phyloP scores from a whole-genome alignment of 2,113 vertebrate species.

The Otolemur garnettii region DNA sequence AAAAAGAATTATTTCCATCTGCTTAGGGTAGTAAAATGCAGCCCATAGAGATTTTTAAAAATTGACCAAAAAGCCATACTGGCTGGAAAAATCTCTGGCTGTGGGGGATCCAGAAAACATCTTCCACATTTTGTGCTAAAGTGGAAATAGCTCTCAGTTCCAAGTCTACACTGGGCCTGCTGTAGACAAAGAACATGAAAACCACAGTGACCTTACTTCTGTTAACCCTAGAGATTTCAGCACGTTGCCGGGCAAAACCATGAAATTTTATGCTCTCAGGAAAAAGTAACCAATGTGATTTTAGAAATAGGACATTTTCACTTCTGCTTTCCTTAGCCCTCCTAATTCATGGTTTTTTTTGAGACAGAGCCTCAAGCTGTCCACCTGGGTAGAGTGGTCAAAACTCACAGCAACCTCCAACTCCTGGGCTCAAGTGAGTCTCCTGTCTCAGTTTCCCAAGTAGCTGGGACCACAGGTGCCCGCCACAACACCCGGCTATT shows the following conservation, averaged over 20 bases:
- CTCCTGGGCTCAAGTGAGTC: too few relatives aligned
- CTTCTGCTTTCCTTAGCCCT: not conserved
- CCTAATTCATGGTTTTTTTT: not conserved
- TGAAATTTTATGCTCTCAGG: not conserved
- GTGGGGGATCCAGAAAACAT: not conserved
- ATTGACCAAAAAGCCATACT: not conserved
- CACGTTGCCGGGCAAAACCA: not conserved
- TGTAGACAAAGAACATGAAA: not conserved
- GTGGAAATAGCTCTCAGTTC: not conserved
- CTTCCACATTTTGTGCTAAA: not conserved
- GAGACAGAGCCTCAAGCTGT: too few relatives aligned
- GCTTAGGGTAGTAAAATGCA: not conserved
- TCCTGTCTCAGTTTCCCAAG: too few relatives aligned
- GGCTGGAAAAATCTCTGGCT: not conserved
- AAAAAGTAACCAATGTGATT: not conserved
- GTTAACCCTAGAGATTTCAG: not conserved
- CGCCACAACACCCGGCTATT: too few relatives aligned
- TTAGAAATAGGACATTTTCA: not conserved
- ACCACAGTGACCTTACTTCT: not conserved
- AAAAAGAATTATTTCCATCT: not conserved
- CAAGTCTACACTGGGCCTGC: not conserved
- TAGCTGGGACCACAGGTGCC: too few relatives aligned
- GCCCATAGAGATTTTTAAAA: not conserved
- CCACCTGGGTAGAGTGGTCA: too few relatives aligned
- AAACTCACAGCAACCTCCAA: too few relatives aligned